Evolutionary conservation across 1,140 invertebrate species (phyloP), one percentile per base, ranked within the genome.

Genomic region (Anoplophora glabripennis): DNA sequence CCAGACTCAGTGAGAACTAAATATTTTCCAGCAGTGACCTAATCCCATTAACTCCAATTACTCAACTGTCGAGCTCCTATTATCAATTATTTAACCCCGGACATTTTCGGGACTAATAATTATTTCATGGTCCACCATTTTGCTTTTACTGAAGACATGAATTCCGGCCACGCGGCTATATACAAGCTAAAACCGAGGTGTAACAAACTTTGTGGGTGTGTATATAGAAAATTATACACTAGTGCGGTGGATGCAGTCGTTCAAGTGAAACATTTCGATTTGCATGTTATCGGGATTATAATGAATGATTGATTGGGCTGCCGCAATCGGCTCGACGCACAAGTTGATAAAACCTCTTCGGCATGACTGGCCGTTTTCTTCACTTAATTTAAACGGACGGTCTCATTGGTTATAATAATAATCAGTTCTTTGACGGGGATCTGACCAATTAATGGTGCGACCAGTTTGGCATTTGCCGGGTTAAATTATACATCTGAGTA

Each of bases 321-420:
- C 34, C 59, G 47, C 59, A 56, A 55, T 62, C 63, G 57, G 53
- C 42, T 48, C 52, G 54, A 54, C 56, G 59, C 42, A 54, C 55
- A 65, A 63, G 53, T 62, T 63, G 56, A 62, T 63, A 59, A 65
- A 65, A 65, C 51, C 58, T 42, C 54, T 44, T 45, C 56, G 40
- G 61, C 61, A 66, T 66, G 64, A 66, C 64, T 66, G 61, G 64
- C 61, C 59, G 57, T 66, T 66, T 66, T 66, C 64, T 60, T 66
- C 57, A 53, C 61, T 66, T 64, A 66, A 66, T 66, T 66, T 63
- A 63, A 63, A 56, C 56, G 48, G 44, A 53, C 48, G 36, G 49
- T 63, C 48, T 47, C 53, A 66, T 66, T 66, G 64, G 64, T 37
- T 57, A 57, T 57, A 28, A 28, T 28, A 28, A 5, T 28, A 28